Conservation (phyloP, 1,140 invertebrate species). For the Radopholus similis region DNA sequence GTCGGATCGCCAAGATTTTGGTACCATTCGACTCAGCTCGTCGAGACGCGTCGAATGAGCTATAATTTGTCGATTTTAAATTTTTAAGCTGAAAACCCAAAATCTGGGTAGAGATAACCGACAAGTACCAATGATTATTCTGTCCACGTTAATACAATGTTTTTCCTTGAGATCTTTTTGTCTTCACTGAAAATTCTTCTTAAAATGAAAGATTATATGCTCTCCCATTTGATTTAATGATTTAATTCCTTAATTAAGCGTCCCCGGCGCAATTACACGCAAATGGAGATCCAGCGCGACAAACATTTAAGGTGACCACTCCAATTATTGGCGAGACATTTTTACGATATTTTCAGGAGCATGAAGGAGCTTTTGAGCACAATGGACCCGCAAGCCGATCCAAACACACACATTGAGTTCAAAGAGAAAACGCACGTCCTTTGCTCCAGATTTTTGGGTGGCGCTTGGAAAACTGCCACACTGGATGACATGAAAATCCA, state of each 20-base stretch:
- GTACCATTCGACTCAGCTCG: too few species aligned
- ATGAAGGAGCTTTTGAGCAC: constrained; percentile 57
- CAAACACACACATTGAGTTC: constrained; percentile 53
- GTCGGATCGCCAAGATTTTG: too few species aligned
- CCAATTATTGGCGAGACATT: background rate
- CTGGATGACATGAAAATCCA: constrained; percentile 54
- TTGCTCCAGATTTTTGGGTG: constrained; percentile 55
- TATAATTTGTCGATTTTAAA: too few species aligned
- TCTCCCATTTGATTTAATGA: background rate
- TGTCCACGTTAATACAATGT: too few species aligned
- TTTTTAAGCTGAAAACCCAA: too few species aligned
- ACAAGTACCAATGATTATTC: too few species aligned
- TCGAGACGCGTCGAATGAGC: too few species aligned
- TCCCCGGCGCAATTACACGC: constrained; percentile 33
- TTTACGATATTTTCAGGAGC: constrained; percentile 30
- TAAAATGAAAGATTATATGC: background rate
- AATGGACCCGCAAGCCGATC: constrained; percentile 56
- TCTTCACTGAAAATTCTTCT: too few species aligned
- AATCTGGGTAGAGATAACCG: too few species aligned
- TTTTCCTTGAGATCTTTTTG: too few species aligned
- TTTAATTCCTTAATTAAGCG: constrained; percentile 26
- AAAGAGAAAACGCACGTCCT: constrained; percentile 57
- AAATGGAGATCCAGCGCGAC: constrained; percentile 48
- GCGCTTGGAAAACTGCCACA: constrained; percentile 56
- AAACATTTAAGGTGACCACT: constrained; percentile 35